Evolutionary conservation across 1,140 invertebrate genomes (phyloP).

Genomic region (Drosophila chauvacae): DNA sequence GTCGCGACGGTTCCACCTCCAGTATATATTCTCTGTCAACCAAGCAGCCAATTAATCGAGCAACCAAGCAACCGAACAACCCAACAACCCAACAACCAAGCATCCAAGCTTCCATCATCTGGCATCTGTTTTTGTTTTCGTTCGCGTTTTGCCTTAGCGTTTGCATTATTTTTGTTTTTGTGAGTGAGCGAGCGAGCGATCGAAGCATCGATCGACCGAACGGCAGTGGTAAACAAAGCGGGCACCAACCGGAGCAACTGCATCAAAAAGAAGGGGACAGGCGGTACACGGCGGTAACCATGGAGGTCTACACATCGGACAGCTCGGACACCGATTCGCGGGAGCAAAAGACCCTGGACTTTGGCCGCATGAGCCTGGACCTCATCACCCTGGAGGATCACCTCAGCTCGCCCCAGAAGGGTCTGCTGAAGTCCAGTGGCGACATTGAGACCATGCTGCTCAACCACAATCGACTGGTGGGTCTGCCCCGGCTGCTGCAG

Average conservation of each 20-base stretch:
- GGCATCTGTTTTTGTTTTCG: slow-evolving; percentile 41
- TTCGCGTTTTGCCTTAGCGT: slow-evolving; percentile 11
- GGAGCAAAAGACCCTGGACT: slow-evolving; percentile 88
- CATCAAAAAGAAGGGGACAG: neutral
- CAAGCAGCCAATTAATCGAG: neutral
- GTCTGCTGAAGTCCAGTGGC: slow-evolving; percentile 86
- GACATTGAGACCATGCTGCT: slow-evolving; percentile 88
- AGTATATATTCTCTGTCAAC: neutral
- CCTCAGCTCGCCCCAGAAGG: slow-evolving; percentile 83
- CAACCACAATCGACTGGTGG: slow-evolving; percentile 89
- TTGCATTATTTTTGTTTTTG: slow-evolving; percentile 6
- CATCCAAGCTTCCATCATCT: neutral
- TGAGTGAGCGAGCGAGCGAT: slow-evolving; percentile 15
- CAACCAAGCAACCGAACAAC: neutral
- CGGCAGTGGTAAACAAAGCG: slow-evolving; percentile 31
- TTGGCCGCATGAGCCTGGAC: slow-evolving; percentile 89
- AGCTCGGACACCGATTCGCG: slow-evolving; percentile 91
- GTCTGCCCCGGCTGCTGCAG: slow-evolving; percentile 86
- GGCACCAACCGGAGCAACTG: neutral
- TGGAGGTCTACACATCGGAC: slow-evolving; percentile 92
- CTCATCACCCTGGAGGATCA: slow-evolving; percentile 85
- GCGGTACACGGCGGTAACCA: slow-evolving; percentile 52
- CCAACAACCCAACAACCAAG: neutral
- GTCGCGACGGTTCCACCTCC: slow-evolving; percentile 14
- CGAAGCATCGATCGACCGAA: slow-evolving; percentile 13